Conservation (phyloP, 2,797 vertebrate genomes). For the Liasis olivaceus region DNA sequence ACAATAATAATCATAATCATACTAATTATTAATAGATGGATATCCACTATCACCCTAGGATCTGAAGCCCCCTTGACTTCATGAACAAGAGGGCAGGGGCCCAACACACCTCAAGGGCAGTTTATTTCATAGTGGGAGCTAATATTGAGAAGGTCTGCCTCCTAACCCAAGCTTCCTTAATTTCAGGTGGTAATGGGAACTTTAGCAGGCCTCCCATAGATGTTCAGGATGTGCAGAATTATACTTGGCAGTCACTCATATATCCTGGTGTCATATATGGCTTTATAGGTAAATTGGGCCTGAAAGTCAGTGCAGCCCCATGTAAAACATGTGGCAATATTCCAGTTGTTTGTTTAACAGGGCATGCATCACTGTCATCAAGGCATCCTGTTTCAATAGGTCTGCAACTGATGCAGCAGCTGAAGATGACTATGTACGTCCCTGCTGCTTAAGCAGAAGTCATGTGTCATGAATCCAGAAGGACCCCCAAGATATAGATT, state of each 20-base stretch:
- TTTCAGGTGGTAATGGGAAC: neutral
- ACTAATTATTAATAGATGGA: neutral
- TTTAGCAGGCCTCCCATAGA: neutral
- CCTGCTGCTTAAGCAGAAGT: neutral
- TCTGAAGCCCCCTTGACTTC: neutral
- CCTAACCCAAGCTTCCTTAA: neutral
- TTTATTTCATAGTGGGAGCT: neutral
- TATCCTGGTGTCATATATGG: neutral
- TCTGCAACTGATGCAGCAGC: neutral
- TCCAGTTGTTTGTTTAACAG: neutral
- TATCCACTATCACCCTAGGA: neutral
- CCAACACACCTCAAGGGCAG: neutral
- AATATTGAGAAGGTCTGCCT: neutral
- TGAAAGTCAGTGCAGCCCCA: neutral
- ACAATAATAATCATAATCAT: neutral
- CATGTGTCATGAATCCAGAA: neutral
- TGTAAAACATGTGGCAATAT: neutral
- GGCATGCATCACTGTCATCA: neutral
- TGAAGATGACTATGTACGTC: neutral
- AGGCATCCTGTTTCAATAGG: neutral
- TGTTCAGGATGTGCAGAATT: neutral
- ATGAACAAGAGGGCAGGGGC: neutral
- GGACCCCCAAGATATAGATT: neutral
- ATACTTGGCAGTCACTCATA: neutral
- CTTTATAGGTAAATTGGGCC: neutral